A percentile compares a stretch with the other conserved stretches of the same genome.
Evolutionary conservation across 2,888 invertebrate species (phyloP).

Genomic region (Eristalis arbustorum): DNA sequence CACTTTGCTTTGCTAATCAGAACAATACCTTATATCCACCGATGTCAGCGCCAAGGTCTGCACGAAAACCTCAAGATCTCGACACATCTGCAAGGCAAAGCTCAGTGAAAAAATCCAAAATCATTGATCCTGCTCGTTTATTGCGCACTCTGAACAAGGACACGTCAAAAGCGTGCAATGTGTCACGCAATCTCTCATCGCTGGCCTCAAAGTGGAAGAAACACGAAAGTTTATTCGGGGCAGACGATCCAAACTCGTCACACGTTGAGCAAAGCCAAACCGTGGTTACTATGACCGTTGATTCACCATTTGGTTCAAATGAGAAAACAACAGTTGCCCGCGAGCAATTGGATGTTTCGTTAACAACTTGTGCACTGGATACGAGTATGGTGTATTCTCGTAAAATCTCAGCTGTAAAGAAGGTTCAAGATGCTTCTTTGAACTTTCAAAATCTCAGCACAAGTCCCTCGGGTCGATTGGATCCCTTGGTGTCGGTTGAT

Average conservation of each 20-base stretch:
- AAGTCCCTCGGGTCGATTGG: conserved; percentile 78
- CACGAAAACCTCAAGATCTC: conserved; percentile 38
- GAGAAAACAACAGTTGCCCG: conserved; percentile 75
- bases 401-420: conserved; percentile 75
- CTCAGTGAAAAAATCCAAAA: conserved; percentile 74
- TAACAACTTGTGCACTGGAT: conserved; percentile 12
- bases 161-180: conserved; percentile 54
- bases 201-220: conserved; percentile 76
- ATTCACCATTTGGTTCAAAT: conserved; percentile 73
- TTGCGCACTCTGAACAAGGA: conserved; percentile 76
- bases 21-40: conserved; percentile 47
- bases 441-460: conserved; percentile 77
- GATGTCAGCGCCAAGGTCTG: conserved; percentile 34
- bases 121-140: conserved; percentile 76
- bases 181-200: conserved; percentile 71
- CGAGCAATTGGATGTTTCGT: conserved; percentile 39
- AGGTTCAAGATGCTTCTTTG: conserved; percentile 75
- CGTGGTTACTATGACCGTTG: conserved; percentile 68
- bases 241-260: conserved; percentile 59
- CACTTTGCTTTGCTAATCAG: conserved; percentile 67
- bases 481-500: conserved; percentile 73
- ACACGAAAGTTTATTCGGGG: conserved; percentile 73
- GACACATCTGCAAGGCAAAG: conserved; percentile 19
- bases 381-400: conserved; percentile 61
- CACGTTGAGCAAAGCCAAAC: conserved; percentile 34